Evolutionary conservation across 2,113 vertebrate genomes (phyloP).

Genomic region (Melanotaenia duboulayi): DNA sequence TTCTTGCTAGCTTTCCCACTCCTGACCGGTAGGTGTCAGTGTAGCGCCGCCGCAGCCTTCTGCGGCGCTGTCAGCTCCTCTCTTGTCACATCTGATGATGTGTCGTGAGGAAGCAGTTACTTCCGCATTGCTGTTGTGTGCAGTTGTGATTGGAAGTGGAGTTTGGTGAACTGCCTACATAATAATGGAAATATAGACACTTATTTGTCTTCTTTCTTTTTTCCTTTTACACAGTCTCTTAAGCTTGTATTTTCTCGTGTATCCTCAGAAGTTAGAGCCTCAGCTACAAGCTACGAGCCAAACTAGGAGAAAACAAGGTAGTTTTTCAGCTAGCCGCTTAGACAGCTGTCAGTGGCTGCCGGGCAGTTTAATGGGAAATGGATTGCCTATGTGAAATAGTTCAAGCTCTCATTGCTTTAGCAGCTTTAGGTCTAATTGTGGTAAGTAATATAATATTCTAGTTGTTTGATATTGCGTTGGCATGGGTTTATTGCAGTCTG

Average conservation of each 20-base stretch:
- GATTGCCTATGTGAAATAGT: conserved; percentile 73
- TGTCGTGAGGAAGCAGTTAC: conserved; percentile 51
- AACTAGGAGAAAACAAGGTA: conserved; percentile 6
- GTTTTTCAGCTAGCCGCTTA: conserved; percentile 21
- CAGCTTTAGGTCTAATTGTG: conserved; percentile 65
- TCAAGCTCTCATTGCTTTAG: conserved; percentile 62
- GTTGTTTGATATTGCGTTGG: not conserved
- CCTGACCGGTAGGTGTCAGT: conserved; percentile 56
- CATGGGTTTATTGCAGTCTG: not conserved
- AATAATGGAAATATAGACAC: conserved; percentile 5
- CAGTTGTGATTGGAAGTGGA: conserved; percentile 69
- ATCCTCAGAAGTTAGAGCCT: not conserved
- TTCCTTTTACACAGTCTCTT: not conserved
- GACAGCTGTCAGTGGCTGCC: conserved; percentile 13
- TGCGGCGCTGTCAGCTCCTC: not conserved
- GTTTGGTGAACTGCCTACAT: conserved; percentile 4
- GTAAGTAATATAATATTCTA: conserved; percentile 57
- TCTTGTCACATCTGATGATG: conserved; percentile 76
- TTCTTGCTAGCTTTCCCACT: not conserved
- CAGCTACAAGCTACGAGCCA: not conserved
- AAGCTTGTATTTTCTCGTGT: not conserved
- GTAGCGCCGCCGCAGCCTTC: not conserved
- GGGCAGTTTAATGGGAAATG: conserved; percentile 65
- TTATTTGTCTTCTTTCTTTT: not conserved
- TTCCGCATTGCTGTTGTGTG: conserved; percentile 80